phyloP scores from a whole-genome alignment of 2,888 invertebrate species.

The Acanthosepion esculentum region DNA sequence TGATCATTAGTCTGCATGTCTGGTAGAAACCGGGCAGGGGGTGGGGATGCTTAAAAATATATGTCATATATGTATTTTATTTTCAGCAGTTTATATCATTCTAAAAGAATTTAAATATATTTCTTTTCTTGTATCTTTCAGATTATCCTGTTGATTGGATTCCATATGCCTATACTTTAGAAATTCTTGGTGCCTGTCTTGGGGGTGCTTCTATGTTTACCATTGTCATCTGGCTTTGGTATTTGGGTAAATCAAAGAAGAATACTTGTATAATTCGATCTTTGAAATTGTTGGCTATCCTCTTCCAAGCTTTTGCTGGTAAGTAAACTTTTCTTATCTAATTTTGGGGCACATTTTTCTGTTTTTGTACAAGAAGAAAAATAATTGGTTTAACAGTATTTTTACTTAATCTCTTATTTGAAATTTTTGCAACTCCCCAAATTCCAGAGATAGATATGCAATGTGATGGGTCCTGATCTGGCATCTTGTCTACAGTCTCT shows the following conservation, averaged over 20 bases:
- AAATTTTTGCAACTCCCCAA: no score
- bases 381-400: no score
- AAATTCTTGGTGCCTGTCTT: slow-evolving; percentile 46
- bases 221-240: slow-evolving; percentile 47
- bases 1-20: no score
- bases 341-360: not conserved
- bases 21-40: no score
- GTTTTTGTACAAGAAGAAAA: not conserved
- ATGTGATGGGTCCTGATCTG: no score
- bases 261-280: not conserved
- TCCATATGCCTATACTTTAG: not conserved
- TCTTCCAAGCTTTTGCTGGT: slow-evolving; percentile 44
- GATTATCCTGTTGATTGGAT: slow-evolving; percentile 45
- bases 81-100: not conserved
- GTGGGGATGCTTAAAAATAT: no score
- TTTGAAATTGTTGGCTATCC: slow-evolving; percentile 38
- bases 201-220: slow-evolving; percentile 38
- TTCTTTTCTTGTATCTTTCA: not conserved
- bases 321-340: not conserved
- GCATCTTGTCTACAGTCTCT: no score
- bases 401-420: no score
- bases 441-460: no score
- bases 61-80: no score
- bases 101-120: not conserved
- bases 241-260: slow-evolving; percentile 45